Conservation (phyloP, 2,113 vertebrate species). For the Mesembrinibis cayennensis region DNA sequence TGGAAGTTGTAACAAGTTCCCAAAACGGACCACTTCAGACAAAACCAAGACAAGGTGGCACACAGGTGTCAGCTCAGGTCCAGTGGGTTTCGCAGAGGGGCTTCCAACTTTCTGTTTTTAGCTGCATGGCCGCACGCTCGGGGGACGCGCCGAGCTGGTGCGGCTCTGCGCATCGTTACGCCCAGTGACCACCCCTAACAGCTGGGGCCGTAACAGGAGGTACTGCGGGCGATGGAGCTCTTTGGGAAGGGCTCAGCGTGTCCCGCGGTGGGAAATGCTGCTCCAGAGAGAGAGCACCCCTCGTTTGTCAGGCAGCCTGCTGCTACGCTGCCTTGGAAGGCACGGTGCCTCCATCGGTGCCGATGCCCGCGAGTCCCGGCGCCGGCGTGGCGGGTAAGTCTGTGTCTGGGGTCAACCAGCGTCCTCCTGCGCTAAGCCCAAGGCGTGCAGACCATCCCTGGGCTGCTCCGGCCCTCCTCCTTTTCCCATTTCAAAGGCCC, state of each 20-base stretch:
- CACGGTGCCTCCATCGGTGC: not conserved
- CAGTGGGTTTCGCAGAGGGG: rapidly evolving
- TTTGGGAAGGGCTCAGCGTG: not conserved
- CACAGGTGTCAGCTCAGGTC: rapidly evolving
- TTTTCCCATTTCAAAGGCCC: not conserved
- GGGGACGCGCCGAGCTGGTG: rapidly evolving
- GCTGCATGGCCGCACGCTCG: rapidly evolving
- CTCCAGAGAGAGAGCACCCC: not conserved
- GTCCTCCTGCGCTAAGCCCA: not conserved
- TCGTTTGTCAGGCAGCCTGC: not conserved
- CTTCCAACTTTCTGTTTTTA: not conserved
- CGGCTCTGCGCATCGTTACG: rapidly evolving
- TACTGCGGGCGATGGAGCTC: not conserved
- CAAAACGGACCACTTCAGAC: rapidly evolving
- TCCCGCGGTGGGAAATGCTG: rapidly evolving
- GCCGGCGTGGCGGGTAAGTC: rapidly evolving
- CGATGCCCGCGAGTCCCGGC: not conserved
- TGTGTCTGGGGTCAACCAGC: not conserved
- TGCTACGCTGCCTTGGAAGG: not conserved
- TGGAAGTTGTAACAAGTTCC: not conserved
- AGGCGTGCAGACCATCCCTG: rapidly evolving
- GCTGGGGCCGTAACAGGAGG: not conserved
- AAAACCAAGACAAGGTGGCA: rapidly evolving
- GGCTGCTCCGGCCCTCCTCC: not conserved
- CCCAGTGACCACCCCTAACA: rapidly evolving